Evolutionary conservation across 1,140 invertebrate genomes (phyloP).

Genomic region (Trichoplusia ni): DNA sequence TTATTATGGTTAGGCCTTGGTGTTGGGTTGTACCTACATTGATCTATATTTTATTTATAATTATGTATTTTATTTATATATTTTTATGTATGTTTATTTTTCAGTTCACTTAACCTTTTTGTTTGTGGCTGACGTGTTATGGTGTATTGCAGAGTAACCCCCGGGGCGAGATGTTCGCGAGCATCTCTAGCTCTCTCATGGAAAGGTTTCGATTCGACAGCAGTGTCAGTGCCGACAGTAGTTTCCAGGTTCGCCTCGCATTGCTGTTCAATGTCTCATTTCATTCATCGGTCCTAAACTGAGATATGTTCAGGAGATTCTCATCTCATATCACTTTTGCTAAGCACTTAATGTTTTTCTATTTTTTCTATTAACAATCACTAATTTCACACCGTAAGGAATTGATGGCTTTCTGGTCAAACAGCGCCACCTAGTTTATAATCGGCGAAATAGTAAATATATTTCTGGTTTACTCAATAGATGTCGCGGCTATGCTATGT

Average conservation of each 20-base stretch:
- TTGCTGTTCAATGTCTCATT: conserved; percentile 64
- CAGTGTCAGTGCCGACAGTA: conserved; percentile 87
- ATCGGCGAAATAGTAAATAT: background rate
- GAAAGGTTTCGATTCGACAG: conserved; percentile 90
- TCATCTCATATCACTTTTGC: conserved; percentile 19
- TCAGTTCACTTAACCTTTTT: conserved; percentile 59
- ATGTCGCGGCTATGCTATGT: conserved; percentile 22
- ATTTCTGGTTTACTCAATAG: conserved; percentile 16
- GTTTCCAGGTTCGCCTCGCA: conserved; percentile 84
- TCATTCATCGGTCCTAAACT: conserved; percentile 27
- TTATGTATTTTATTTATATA: conserved; percentile 45
- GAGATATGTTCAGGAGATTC: background rate
- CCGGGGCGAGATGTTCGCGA: conserved; percentile 91
- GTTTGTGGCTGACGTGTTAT: conserved; percentile 54
- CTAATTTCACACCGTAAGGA: too few species aligned
- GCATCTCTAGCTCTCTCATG: conserved; percentile 90
- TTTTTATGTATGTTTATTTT: conserved; percentile 60
- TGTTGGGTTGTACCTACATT: background rate
- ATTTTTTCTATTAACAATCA: background rate
- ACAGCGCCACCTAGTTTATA: conserved; percentile 40
- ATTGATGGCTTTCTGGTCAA: background rate
- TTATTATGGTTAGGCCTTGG: too few species aligned
- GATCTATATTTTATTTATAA: conserved; percentile 19
- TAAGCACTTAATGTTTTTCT: conserved; percentile 16
- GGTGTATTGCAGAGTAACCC: conserved; percentile 85